Evolutionary conservation across 2,888 invertebrate genomes (phyloP).

Genomic region (Agrilus mali): DNA sequence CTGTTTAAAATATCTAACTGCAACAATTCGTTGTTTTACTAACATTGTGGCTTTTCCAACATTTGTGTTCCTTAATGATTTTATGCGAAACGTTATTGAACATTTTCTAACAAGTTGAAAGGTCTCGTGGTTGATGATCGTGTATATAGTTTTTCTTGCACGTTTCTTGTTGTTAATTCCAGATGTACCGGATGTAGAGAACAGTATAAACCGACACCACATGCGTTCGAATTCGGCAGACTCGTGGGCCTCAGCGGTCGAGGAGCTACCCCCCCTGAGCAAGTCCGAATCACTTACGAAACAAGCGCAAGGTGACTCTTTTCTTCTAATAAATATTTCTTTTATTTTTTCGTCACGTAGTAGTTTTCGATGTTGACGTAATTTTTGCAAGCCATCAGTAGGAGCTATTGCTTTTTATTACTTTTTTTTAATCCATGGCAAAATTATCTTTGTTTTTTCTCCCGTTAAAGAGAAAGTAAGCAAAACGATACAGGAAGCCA

Average conservation of each 20-base stretch:
- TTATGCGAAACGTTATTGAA: not conserved
- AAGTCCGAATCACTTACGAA: no score
- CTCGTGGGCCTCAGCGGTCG: constrained; percentile 34
- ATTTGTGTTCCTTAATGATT: no score
- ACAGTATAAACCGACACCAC: constrained; percentile 23
- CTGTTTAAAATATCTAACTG: not conserved
- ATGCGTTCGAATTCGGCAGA: constrained; percentile 42
- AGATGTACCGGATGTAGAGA: constrained; percentile 24
- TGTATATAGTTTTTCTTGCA: not conserved
- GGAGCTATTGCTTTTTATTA: no score
- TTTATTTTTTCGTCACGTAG: no score
- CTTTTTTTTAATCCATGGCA: no score
- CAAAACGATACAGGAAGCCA: no score
- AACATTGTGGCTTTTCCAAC: not conserved
- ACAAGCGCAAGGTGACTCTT: not conserved
- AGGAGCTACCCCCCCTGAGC: constrained; percentile 6
- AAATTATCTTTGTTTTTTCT: no score
- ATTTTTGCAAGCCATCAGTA: not conserved
- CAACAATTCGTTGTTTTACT: constrained; percentile 2
- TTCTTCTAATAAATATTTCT: not conserved
- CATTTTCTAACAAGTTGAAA: not conserved
- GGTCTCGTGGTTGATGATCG: no score
- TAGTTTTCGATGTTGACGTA: not conserved
- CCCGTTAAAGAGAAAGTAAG: no score
- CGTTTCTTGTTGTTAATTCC: constrained; percentile 1